Evolutionary conservation across 2,797 vertebrate species (phyloP).

Genomic region (Falco concolor): DNA sequence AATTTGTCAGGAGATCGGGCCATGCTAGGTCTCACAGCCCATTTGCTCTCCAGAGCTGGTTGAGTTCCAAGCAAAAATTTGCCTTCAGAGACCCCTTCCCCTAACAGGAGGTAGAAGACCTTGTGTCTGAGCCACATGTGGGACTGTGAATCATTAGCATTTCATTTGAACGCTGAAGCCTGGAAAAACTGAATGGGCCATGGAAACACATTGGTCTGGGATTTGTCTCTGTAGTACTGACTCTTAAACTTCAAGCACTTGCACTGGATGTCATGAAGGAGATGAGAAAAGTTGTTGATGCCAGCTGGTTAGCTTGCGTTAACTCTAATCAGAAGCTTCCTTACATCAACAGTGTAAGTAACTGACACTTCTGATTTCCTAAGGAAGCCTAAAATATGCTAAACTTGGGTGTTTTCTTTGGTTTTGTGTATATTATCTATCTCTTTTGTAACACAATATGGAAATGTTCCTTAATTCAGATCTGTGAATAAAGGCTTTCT

Average conservation of each 20-base stretch:
- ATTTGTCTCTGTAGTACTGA: neutral
- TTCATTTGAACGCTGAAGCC: neutral
- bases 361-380: neutral
- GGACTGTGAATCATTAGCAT: neutral
- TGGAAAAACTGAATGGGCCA: neutral
- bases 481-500: neutral
- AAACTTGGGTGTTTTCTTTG: neutral
- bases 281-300: neutral
- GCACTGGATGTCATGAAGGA: neutral
- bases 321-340: neutral
- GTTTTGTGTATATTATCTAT: neutral
- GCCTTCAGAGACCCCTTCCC: neutral
- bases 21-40: neutral
- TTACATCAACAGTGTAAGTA: neutral
- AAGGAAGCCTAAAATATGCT: constrained; percentile 28
- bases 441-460: neutral
- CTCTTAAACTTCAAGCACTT: neutral
- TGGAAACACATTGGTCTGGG: neutral
- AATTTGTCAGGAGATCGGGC: neutral
- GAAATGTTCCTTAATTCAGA: neutral
- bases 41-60: constrained; percentile 21
- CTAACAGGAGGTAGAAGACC: neutral
- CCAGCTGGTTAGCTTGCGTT: neutral
- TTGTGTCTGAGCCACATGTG: neutral
- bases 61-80: constrained; percentile 11